A percentile compares a stretch with the other conserved stretches of the same genome.
Conservation (phyloP, 2,888 invertebrate genomes). For the Diadromus collaris region DNA sequence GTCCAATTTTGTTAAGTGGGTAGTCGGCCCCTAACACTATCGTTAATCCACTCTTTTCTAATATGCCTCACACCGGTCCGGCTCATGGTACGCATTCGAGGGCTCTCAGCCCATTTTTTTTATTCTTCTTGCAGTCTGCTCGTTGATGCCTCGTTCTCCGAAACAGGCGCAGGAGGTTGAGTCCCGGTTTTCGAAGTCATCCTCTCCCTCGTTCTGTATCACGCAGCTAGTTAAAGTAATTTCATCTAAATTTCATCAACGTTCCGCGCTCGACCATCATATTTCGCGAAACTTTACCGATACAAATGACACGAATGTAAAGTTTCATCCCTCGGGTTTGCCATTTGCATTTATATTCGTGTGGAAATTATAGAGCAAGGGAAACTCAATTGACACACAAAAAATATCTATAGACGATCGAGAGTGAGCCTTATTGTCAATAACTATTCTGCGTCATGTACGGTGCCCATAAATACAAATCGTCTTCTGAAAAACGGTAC, state of each 20-base stretch:
- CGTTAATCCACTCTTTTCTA: conserved; percentile 12
- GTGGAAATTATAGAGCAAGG: background rate
- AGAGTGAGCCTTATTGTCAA: background rate
- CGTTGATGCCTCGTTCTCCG: background rate
- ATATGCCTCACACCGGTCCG: background rate
- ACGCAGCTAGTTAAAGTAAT: background rate
- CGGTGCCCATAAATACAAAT: too few relatives aligned
- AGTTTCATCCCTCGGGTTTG: background rate
- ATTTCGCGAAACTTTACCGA: too few relatives aligned
- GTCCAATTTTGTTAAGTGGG: conserved; percentile 7
- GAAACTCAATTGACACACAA: background rate
- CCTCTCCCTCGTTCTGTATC: background rate
- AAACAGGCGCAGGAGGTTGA: background rate
- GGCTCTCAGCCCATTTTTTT: background rate
- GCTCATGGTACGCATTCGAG: background rate
- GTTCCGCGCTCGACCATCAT: too few relatives aligned
- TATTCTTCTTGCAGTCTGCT: background rate
- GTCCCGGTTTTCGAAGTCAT: background rate
- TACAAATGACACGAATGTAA: background rate
- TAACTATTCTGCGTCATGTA: background rate
- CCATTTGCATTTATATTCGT: conserved; percentile 12
- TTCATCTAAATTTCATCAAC: background rate
- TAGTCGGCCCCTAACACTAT: background rate
- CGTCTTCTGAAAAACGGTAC: too few relatives aligned
- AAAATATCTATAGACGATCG: background rate